Evolutionary conservation across 2,113 vertebrate genomes (phyloP).

Genomic region (Lycaon pictus): DNA sequence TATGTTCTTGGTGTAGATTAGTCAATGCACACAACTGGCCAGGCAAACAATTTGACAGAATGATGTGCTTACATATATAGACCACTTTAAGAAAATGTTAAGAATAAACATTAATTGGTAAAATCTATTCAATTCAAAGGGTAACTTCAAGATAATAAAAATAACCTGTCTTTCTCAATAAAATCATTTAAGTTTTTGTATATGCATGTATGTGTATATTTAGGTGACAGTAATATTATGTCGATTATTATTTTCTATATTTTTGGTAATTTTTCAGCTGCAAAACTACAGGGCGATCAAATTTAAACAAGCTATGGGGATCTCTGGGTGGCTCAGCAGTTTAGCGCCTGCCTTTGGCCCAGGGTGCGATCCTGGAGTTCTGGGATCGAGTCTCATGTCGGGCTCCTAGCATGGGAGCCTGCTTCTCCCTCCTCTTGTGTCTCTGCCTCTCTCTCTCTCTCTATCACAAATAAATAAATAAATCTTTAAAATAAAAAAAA

Average conservation of each 20-base stretch:
- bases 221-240: neutral
- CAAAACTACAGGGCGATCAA: neutral
- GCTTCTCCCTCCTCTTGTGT: too few relatives aligned
- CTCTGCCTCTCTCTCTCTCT: too few relatives aligned
- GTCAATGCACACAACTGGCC: neutral
- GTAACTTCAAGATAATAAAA: neutral
- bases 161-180: neutral
- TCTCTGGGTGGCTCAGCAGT: too few relatives aligned
- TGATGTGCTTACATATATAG: neutral
- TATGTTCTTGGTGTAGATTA: neutral
- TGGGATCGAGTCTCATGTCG: too few relatives aligned
- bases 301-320: neutral
- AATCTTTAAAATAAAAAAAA: neutral
- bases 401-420: too few relatives aligned
- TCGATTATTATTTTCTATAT: neutral
- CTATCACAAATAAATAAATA: too few relatives aligned
- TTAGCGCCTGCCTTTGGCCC: too few relatives aligned
- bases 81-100: neutral
- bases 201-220: neutral
- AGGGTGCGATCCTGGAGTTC: too few relatives aligned
- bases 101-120: slow-evolving; percentile 40
- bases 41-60: neutral
- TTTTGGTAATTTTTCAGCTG: neutral
- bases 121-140: neutral
- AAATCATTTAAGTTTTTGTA: neutral